Conservation (phyloP, 2,888 invertebrate genomes). For the Exocentrus adspersus region DNA sequence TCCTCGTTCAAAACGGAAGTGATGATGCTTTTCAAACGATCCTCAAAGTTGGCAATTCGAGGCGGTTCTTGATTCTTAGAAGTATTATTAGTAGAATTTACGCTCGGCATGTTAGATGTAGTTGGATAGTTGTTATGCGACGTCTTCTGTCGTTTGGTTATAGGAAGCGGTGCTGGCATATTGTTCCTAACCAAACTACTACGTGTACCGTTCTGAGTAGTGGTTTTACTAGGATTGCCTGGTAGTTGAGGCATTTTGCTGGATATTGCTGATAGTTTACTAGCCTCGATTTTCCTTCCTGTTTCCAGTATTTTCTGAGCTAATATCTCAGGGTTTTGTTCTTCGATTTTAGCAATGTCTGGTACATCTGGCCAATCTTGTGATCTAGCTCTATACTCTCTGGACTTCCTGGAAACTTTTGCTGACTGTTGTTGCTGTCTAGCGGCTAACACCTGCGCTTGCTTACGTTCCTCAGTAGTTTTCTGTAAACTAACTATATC, state of each 20-base stretch:
- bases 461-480: conserved; percentile 72
- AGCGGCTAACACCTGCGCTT: conserved; percentile 52
- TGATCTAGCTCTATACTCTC: conserved; percentile 81
- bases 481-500: conserved; percentile 82
- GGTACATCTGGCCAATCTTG: conserved; percentile 94
- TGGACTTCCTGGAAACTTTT: conserved; percentile 68
- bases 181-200: conserved; percentile 54
- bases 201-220: conserved; percentile 42
- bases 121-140: conserved; percentile 43
- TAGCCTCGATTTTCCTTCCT: conserved; percentile 88
- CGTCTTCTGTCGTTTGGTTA: conserved; percentile 58
- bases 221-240: conserved; percentile 34
- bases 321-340: conserved; percentile 89
- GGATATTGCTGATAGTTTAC: conserved; percentile 67
- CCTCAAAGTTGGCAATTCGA: conserved; percentile 87
- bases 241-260: conserved; percentile 41
- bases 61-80: conserved; percentile 77
- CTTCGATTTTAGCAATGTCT: conserved; percentile 89
- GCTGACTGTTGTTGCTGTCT: conserved; percentile 55
- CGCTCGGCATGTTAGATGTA: conserved; percentile 28
- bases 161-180: conserved; percentile 58
- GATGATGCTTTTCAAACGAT: conserved; percentile 87
- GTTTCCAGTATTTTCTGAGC: conserved; percentile 92
- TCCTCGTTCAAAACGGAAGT: conserved; percentile 89
- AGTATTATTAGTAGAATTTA: conserved; percentile 30